Evolutionary conservation across 2,113 vertebrate species (phyloP).

Genomic region (Poecilia latipinna): DNA sequence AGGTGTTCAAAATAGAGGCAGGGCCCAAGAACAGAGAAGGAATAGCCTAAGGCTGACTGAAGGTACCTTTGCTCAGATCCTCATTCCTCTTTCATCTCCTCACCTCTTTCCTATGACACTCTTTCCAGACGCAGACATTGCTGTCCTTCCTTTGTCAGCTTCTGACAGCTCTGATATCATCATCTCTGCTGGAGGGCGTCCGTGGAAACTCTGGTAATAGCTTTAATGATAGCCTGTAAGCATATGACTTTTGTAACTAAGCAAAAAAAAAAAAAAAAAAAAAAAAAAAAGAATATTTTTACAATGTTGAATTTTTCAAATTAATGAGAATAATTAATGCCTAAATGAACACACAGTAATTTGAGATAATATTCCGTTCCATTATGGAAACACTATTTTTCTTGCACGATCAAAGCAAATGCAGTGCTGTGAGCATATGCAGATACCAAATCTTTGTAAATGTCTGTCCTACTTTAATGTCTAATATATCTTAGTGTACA

Average conservation of each 20-base stretch:
- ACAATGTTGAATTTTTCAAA: constrained; percentile 21
- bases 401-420: constrained; percentile 11
- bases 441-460: constrained; percentile 27
- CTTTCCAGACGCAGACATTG: constrained; percentile 23
- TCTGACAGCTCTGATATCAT: constrained; percentile 39
- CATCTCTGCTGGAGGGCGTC: constrained; percentile 29
- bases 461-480: constrained; percentile 47
- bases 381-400: constrained; percentile 24
- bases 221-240: constrained; percentile 57
- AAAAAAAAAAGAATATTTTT: constrained; percentile 16
- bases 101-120: constrained; percentile 18
- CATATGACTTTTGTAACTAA: constrained; percentile 16
- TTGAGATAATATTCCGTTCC: constrained; percentile 26
- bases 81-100: constrained; percentile 52
- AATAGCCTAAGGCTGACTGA: not conserved
- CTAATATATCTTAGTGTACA: constrained; percentile 43
- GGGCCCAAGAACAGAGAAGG: not conserved
- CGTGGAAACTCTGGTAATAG: constrained; percentile 37
- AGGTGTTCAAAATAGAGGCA: not conserved
- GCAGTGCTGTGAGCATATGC: constrained; percentile 30
- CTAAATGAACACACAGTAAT: constrained; percentile 39
- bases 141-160: constrained; percentile 30
- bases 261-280: constrained; percentile 32
- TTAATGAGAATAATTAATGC: constrained; percentile 8
- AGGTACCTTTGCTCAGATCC: not conserved